Evolutionary conservation across 2,888 invertebrate genomes (phyloP).

Genomic region (Drepana falcataria): DNA sequence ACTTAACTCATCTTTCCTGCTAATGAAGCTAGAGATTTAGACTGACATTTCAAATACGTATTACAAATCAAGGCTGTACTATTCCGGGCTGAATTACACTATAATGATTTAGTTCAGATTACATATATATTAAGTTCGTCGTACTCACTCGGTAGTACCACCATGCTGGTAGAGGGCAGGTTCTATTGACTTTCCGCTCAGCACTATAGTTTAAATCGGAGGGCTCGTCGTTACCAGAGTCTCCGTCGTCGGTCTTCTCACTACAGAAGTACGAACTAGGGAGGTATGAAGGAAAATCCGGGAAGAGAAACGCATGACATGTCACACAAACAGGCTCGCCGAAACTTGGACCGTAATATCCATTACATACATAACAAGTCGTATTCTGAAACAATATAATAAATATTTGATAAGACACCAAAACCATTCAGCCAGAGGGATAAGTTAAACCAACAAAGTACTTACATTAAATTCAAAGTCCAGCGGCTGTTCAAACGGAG

Average conservation of each 20-base stretch:
- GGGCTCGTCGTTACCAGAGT: constrained; percentile 97
- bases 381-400: constrained; percentile 74
- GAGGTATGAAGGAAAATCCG: constrained; percentile 81
- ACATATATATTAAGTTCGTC: too few relatives aligned
- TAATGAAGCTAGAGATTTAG: too few relatives aligned
- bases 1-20: too few relatives aligned
- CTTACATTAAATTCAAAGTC: constrained; percentile 68
- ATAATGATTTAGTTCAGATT: too few relatives aligned
- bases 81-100: too few relatives aligned
- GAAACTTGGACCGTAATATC: constrained; percentile 94
- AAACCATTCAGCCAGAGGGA: too few relatives aligned
- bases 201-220: constrained; percentile 81
- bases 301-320: constrained; percentile 95
- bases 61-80: too few relatives aligned
- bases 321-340: constrained; percentile 94
- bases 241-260: constrained; percentile 89
- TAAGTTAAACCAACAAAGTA: constrained; percentile 2
- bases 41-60: too few relatives aligned
- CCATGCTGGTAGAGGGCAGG: constrained; percentile 54
- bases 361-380: constrained; percentile 90
- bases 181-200: constrained; percentile 65
- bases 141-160: constrained; percentile 56
- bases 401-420: too few relatives aligned
- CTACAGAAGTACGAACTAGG: constrained; percentile 71
- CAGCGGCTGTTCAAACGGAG: constrained; percentile 47